Conservation (phyloP, 2,113 vertebrate species). For the Calypte anna region DNA sequence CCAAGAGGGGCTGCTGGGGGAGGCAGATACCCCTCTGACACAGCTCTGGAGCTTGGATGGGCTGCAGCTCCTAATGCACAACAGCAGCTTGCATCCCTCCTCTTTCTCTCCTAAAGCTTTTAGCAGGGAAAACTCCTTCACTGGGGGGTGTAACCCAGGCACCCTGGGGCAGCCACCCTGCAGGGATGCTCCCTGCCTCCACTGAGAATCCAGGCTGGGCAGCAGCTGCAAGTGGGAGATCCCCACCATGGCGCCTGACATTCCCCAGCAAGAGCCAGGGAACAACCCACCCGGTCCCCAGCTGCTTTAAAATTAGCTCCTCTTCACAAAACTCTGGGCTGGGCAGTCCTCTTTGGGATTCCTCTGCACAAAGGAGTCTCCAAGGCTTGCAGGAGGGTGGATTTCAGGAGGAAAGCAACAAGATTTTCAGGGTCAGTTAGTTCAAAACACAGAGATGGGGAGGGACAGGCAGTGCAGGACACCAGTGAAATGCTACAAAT, state of each 20-base stretch:
- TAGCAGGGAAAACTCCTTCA: neutral
- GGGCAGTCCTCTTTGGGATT: accelerated
- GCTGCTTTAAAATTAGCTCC: neutral
- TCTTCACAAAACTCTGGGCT: neutral
- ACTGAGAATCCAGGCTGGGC: neutral
- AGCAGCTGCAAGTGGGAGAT: constrained; percentile 42
- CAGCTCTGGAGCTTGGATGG: neutral
- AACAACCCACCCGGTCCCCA: neutral
- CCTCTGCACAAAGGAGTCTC: neutral
- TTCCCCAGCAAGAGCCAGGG: constrained; percentile 32
- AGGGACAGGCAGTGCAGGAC: neutral
- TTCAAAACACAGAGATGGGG: neutral
- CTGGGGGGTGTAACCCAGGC: neutral
- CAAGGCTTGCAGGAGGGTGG: neutral
- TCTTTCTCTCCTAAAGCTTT: neutral
- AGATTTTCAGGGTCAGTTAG: neutral
- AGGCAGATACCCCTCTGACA: neutral
- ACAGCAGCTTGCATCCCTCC: neutral
- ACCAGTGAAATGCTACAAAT: accelerated
- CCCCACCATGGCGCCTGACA: neutral
- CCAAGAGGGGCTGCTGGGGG: neutral
- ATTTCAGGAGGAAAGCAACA: neutral
- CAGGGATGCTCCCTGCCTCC: neutral
- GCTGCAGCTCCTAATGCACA: neutral
- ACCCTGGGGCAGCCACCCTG: neutral